A percentile compares a stretch with the other conserved stretches of the same genome.
Evolutionary conservation across 1,140 invertebrate genomes (phyloP).

Genomic region (Hydropsyche tenuis): DNA sequence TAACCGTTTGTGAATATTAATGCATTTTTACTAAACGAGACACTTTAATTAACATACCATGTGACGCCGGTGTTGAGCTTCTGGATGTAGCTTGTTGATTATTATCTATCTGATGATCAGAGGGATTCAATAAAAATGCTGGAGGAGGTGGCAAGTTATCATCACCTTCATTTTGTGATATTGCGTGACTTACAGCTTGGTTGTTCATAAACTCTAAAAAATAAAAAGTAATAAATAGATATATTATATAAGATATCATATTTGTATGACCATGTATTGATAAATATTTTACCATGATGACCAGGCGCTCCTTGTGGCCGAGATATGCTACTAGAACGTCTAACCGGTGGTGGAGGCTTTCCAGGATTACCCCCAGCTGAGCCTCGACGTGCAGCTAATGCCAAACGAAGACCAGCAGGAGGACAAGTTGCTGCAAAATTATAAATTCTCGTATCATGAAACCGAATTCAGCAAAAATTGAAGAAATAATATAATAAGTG

Average conservation of each 20-base stretch:
- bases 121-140: constrained; percentile 77
- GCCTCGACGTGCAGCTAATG: constrained; percentile 57
- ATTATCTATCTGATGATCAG: constrained; percentile 44
- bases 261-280: too few relatives aligned
- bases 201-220: constrained; percentile 41
- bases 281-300: constrained; percentile 23
- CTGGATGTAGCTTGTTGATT: constrained; percentile 46
- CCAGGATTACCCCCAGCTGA: constrained; percentile 56
- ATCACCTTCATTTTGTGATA: constrained; percentile 33
- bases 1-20: too few relatives aligned
- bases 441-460: too few relatives aligned
- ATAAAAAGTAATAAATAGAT: not conserved
- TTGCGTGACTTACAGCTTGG: constrained; percentile 8
- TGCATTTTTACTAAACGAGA: too few relatives aligned
- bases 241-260: not conserved
- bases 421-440: constrained; percentile 45
- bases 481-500: not conserved
- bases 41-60: constrained; percentile 25
- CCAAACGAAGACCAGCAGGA: constrained; percentile 51
- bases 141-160: constrained; percentile 85
- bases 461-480: not conserved
- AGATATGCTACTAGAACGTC: constrained; percentile 84
- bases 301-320: constrained; percentile 54
- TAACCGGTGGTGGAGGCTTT: constrained; percentile 83
- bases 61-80: constrained; percentile 34